phyloP scores from a whole-genome alignment of 2,888 invertebrate species.

The Dyspetes luteomarginatus region DNA sequence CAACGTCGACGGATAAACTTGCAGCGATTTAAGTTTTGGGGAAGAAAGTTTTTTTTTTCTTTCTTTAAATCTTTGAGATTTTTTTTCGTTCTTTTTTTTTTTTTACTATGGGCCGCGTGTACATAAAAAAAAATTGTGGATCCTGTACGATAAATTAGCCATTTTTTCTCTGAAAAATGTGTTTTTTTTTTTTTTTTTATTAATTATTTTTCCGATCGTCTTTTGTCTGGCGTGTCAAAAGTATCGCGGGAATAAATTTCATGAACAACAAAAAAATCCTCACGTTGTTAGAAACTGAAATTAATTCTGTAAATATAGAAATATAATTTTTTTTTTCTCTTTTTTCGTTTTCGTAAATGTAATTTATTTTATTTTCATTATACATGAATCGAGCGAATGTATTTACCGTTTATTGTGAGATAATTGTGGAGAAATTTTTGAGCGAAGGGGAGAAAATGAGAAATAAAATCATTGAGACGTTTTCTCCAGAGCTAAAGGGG shows the following conservation, averaged over 20 bases:
- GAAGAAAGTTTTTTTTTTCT: neutral
- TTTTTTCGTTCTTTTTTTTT: too few relatives aligned
- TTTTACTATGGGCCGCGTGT: too few relatives aligned
- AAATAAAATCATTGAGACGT: slow-evolving; percentile 33
- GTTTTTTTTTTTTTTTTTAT: neutral
- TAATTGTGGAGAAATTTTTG: neutral
- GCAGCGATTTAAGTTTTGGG: too few relatives aligned
- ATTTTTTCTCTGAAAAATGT: slow-evolving; percentile 23
- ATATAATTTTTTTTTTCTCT: slow-evolving; percentile 35
- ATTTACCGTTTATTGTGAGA: neutral
- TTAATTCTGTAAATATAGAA: slow-evolving; percentile 53
- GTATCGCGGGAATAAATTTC: too few relatives aligned
- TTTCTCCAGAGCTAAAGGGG: slow-evolving; percentile 34
- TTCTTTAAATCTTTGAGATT: neutral
- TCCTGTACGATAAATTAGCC: too few relatives aligned
- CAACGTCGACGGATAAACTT: too few relatives aligned
- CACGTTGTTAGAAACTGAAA: slow-evolving; percentile 13
- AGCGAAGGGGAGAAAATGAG: neutral
- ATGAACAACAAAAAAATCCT: too few relatives aligned
- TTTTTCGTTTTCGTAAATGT: slow-evolving; percentile 36
- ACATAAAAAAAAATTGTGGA: too few relatives aligned
- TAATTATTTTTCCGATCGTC: too few relatives aligned
- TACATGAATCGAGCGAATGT: neutral
- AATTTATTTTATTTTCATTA: slow-evolving; percentile 2
- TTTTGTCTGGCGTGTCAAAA: too few relatives aligned